phyloP scores from a whole-genome alignment of 2,797 vertebrate genomes.

The Decapterus maruadsi region DNA sequence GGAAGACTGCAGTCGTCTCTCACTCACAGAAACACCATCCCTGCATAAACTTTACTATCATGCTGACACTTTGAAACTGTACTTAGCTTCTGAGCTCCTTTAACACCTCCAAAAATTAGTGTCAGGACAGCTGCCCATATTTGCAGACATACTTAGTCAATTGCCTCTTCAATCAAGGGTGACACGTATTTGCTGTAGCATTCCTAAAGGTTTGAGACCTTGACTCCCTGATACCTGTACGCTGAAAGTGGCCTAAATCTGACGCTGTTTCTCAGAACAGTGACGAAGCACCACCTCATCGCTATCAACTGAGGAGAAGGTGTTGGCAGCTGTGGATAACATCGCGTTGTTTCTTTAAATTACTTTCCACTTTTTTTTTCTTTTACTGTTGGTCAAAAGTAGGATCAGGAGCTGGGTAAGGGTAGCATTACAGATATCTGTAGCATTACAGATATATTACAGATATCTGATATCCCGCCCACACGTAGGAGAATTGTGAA shows the following conservation, averaged over 20 bases:
- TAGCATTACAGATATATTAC: background rate
- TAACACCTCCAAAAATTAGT: constrained; percentile 38
- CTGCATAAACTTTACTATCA: constrained; percentile 41
- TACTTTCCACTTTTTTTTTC: background rate
- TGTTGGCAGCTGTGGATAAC: background rate
- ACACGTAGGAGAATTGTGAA: background rate
- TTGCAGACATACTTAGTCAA: constrained; percentile 34
- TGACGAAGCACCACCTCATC: background rate
- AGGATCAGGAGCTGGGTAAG: background rate
- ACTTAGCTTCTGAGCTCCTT: constrained; percentile 43
- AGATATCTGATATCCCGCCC: background rate
- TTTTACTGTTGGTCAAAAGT: background rate
- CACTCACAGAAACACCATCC: constrained; percentile 22
- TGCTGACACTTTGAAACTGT: constrained; percentile 46
- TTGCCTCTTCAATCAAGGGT: constrained; percentile 55
- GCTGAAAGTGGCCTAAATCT: constrained; percentile 27
- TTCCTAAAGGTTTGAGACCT: constrained; percentile 39
- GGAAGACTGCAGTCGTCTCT: constrained; percentile 30
- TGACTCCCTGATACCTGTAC: constrained; percentile 37
- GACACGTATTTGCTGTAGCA: constrained; percentile 25
- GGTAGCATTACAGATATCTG: background rate
- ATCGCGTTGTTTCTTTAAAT: background rate
- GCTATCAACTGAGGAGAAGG: background rate
- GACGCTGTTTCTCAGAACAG: constrained; percentile 14
- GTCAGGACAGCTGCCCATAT: constrained; percentile 51